Conservation (phyloP, 23 tunicate species). For the Phallusia fumigata region DNA sequence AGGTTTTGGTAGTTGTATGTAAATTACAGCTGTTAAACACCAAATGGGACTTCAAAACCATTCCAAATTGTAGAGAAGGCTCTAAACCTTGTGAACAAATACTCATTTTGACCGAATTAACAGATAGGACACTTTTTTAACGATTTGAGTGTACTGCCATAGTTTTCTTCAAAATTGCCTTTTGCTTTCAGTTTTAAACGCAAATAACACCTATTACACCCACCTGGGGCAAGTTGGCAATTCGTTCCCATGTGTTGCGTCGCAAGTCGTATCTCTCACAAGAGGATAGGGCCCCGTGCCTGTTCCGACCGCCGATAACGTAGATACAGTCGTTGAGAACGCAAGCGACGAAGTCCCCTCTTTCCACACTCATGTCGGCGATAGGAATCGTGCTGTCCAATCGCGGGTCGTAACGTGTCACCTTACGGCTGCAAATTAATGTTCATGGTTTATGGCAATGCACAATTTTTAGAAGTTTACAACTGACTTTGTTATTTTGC, state of each 20-base stretch:
- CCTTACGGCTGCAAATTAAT: conserved; percentile 37
- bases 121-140: too few species aligned
- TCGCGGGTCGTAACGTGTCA: conserved; percentile 82
- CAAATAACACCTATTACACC: neutral
- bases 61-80: too few species aligned
- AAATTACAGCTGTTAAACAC: neutral
- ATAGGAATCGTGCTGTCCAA: conserved; percentile 46
- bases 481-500: too few species aligned
- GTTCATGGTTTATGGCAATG: too few species aligned
- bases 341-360: conserved; percentile 83
- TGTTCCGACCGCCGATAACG: conserved; percentile 84
- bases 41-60: too few species aligned
- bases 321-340: conserved; percentile 43
- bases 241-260: conserved; percentile 42
- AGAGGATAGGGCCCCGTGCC: conserved; percentile 40
- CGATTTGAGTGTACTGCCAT: too few species aligned
- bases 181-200: too few species aligned
- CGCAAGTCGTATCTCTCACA: conserved; percentile 74
- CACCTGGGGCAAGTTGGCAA: conserved; percentile 67
- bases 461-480: too few species aligned
- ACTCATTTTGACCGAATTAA: too few species aligned
- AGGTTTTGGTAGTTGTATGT: too few species aligned
- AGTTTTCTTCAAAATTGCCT: too few species aligned
- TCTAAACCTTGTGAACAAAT: too few species aligned
- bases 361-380: conserved; percentile 56